Conservation (phyloP, 2,113 vertebrate genomes). For the Hippoglossus stenolepis region DNA sequence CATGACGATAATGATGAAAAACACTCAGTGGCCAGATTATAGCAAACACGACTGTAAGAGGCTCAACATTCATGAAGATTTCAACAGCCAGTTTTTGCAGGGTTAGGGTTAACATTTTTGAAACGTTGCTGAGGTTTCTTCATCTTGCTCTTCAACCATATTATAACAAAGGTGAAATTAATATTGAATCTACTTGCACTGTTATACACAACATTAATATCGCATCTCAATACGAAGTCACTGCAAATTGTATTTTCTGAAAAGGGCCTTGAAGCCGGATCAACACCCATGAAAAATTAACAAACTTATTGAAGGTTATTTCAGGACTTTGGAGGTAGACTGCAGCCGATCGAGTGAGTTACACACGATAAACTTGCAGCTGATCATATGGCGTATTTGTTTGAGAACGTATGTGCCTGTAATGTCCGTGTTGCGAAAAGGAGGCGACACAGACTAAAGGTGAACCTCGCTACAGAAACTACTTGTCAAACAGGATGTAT, state of each 20-base stretch:
- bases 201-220: not conserved
- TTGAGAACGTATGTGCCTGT: not conserved
- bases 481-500: conserved; percentile 59
- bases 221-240: too few relatives aligned
- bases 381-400: not conserved
- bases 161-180: not conserved
- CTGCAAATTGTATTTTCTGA: too few relatives aligned
- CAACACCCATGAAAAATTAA: too few relatives aligned
- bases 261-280: not conserved
- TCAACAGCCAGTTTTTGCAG: not conserved
- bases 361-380: not conserved
- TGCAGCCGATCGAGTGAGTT: not conserved
- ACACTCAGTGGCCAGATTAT: not conserved
- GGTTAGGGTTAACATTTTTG: too few relatives aligned
- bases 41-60: too few relatives aligned
- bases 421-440: conserved; percentile 2
- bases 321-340: not conserved
- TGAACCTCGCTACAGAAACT: not conserved
- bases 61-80: not conserved
- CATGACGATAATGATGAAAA: not conserved
- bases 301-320: not conserved
- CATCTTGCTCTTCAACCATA: too few relatives aligned
- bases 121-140: not conserved
- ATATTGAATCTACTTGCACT: not conserved
- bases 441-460: not conserved